Percentiles rank a stretch among this genome's conserved stretches.
Conservation (phyloP, 2,888 invertebrate genomes). For the Neuroscelio doddi region DNA sequence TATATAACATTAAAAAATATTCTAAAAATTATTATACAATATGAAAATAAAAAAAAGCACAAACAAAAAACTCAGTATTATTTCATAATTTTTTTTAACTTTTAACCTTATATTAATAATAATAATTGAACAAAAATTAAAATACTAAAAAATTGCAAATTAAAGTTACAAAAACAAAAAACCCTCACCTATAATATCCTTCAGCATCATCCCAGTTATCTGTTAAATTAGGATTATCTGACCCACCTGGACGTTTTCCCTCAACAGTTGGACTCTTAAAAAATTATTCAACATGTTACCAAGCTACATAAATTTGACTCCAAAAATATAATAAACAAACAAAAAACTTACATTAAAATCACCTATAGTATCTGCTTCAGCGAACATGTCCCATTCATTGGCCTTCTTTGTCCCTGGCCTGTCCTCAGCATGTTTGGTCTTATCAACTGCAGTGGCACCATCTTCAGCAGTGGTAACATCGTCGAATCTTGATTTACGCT, state of each 20-base stretch:
- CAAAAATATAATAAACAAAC: not conserved
- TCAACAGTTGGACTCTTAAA: slow-evolving; percentile 80
- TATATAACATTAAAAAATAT: too few species aligned
- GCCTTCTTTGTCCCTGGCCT: slow-evolving; percentile 72
- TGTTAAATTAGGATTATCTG: slow-evolving; percentile 92
- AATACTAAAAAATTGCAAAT: too few species aligned
- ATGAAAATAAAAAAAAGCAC: too few species aligned
- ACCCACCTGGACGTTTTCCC: slow-evolving; percentile 74
- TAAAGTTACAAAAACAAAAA: too few species aligned
- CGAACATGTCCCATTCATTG: slow-evolving; percentile 93
- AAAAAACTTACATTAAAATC: slow-evolving; percentile 79
- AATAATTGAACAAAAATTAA: too few species aligned
- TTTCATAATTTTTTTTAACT: too few species aligned
- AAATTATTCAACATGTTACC: slow-evolving; percentile 41
- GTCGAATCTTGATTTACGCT: slow-evolving; percentile 61
- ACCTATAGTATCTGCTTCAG: slow-evolving; percentile 90
- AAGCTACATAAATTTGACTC: slow-evolving; percentile 10
- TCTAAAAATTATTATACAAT: too few species aligned
- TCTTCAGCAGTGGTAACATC: slow-evolving; percentile 55
- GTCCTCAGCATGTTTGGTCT: slow-evolving; percentile 62
- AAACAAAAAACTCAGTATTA: too few species aligned
- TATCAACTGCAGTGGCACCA: slow-evolving; percentile 56
- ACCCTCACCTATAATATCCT: slow-evolving; percentile 97
- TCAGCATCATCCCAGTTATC: slow-evolving; percentile 99
- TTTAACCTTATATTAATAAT: too few species aligned